A percentile compares a stretch with the other conserved stretches of the same genome.
These are phyloP conservation scores for Podiceps cristatus DNA, from an alignment of 2,113 vertebrate genomes.

Conservation along the genomic window DNA sequence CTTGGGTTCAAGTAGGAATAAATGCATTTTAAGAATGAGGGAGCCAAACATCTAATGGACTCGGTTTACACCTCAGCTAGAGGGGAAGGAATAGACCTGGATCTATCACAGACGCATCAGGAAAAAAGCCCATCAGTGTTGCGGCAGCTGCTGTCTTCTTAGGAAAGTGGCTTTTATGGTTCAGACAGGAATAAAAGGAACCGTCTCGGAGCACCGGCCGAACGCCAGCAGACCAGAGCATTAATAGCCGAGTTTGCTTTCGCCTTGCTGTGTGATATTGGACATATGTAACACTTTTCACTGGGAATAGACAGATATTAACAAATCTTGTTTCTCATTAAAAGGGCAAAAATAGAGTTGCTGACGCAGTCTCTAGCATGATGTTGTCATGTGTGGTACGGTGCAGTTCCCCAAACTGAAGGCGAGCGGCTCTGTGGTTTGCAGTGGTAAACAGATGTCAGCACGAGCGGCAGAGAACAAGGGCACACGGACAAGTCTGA, in stretches of 20 bases:
- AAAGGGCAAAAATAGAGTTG: neutral
- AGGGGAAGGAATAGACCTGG: neutral
- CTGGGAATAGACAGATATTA: neutral
- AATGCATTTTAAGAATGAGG: neutral
- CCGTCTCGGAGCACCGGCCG: neutral
- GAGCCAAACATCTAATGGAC: neutral
- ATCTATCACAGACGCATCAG: neutral
- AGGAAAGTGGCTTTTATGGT: neutral
- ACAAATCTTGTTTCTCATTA: neutral
- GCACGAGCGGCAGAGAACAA: neutral
- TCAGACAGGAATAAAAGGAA: neutral
- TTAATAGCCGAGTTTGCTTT: neutral
- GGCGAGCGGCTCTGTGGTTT: neutral
- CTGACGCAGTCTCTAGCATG: neutral
- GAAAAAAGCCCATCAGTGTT: neutral
- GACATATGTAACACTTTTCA: accelerated
- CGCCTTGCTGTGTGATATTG: neutral
- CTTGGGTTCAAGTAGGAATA: neutral
- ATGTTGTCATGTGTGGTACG: accelerated
- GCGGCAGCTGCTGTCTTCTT: neutral
- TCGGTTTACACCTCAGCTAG: neutral
- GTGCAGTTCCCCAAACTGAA: neutral
- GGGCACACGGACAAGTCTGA: neutral
- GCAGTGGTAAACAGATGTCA: neutral
- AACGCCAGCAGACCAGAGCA: neutral